Conservation (phyloP, 2,888 invertebrate species). For the Operophtera brumata region DNA sequence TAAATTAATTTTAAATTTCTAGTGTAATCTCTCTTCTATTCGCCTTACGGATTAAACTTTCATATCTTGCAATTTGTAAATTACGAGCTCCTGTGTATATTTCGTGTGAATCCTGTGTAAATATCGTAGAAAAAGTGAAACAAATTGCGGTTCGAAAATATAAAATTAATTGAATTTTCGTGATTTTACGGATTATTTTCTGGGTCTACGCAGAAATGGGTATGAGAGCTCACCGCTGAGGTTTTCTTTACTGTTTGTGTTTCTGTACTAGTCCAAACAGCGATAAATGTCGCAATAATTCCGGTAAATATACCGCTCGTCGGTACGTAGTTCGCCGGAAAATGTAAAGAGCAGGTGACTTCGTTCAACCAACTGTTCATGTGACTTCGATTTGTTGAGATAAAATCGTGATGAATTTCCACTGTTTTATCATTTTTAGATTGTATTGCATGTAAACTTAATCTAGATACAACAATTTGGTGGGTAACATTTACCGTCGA, state of each 20-base stretch:
- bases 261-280: not conserved
- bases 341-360: slow-evolving; percentile 29
- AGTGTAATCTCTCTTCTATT: slow-evolving; percentile 46
- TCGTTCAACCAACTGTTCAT: slow-evolving; percentile 51
- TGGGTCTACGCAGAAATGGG: slow-evolving; percentile 26
- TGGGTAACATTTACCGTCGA: not conserved
- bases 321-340: not conserved
- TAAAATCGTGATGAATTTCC: slow-evolving; percentile 21
- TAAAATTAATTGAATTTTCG: slow-evolving; percentile 18
- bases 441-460: not conserved
- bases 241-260: not conserved
- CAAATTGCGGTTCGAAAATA: slow-evolving; percentile 34
- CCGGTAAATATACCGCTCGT: not conserved
- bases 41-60: not conserved
- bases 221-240: slow-evolving; percentile 27
- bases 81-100: slow-evolving; percentile 40
- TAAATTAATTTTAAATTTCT: slow-evolving; percentile 60
- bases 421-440: not conserved
- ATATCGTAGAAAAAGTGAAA: slow-evolving; percentile 36
- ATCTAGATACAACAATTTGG: not conserved
- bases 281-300: not conserved
- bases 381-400: slow-evolving; percentile 42
- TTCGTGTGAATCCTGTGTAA: slow-evolving; percentile 43
- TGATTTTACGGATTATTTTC: not conserved
- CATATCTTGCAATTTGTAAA: slow-evolving; percentile 28